Conservation (phyloP, 2,113 vertebrate species). For the Pseudolaguvia tuberculata region DNA sequence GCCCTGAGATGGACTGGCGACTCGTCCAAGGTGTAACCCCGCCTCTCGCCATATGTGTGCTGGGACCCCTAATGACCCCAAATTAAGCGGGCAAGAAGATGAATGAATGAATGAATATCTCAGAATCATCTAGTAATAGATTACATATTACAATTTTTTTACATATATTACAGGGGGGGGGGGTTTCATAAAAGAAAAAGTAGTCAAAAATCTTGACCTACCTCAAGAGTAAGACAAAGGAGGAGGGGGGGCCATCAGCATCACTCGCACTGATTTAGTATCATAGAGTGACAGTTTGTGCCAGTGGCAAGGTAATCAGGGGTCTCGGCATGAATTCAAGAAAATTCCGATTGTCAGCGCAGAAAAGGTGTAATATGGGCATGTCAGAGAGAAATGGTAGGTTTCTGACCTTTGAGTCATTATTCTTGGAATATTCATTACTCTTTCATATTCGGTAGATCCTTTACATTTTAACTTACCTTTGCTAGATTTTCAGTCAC, state of each 20-base stretch:
- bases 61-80: no score
- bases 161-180: no score
- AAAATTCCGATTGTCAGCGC: slow-evolving; percentile 57
- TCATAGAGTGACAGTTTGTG: slow-evolving; percentile 56
- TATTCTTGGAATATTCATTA: slow-evolving; percentile 49
- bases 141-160: no score
- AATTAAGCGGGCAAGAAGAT: no score
- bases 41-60: no score
- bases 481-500: background rate
- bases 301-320: slow-evolving; percentile 48
- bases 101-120: no score
- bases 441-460: background rate
- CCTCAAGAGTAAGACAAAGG: slow-evolving; percentile 60
- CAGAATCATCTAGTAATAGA: no score
- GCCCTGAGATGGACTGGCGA: no score
- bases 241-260: slow-evolving; percentile 57
- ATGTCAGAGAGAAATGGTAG: slow-evolving; percentile 61
- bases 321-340: slow-evolving; percentile 52
- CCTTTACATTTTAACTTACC: background rate
- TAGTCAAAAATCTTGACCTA: slow-evolving; percentile 15
- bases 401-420: slow-evolving; percentile 54
- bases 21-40: no score
- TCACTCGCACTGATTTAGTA: slow-evolving; percentile 55
- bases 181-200: background rate
- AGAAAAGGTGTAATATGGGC: slow-evolving; percentile 60